phyloP scores from a whole-genome alignment of 2,797 vertebrate genomes.

The Argentina silus region DNA sequence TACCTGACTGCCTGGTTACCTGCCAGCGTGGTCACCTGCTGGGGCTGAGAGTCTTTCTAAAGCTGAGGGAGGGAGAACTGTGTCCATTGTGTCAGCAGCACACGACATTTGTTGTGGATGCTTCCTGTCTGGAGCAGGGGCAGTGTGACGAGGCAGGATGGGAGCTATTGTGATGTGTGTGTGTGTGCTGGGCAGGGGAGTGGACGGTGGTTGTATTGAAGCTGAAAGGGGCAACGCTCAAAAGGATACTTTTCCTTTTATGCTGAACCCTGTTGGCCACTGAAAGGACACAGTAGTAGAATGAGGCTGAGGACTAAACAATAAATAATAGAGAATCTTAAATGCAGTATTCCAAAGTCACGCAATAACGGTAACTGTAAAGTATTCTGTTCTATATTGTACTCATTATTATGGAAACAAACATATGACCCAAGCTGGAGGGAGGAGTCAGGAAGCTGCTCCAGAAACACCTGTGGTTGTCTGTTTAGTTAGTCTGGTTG shows the following conservation, averaged over 20 bases:
- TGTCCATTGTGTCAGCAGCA: conserved; percentile 74
- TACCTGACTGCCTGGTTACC: too few relatives aligned
- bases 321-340: conserved; percentile 61
- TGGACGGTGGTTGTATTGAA: conserved; percentile 68
- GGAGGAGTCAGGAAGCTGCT: too few relatives aligned
- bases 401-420: neutral
- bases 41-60: conserved; percentile 74
- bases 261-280: conserved; percentile 50
- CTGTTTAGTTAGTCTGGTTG: too few relatives aligned
- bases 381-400: neutral
- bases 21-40: conserved; percentile 62
- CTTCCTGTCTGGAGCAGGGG: conserved; percentile 68
- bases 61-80: conserved; percentile 73
- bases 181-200: conserved; percentile 58
- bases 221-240: conserved; percentile 50
- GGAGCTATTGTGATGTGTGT: conserved; percentile 72
- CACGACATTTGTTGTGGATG: conserved; percentile 70
- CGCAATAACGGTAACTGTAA: conserved; percentile 52
- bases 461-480: too few relatives aligned
- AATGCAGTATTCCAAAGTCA: conserved; percentile 58
- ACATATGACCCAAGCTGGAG: too few relatives aligned
- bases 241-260: conserved; percentile 77
- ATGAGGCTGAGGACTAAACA: conserved; percentile 63
- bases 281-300: conserved; percentile 77
- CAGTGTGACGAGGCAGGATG: conserved; percentile 74